Evolutionary conservation across 2,113 vertebrate genomes (phyloP), one percentile per base, ranked within the genome.

Genomic region (Sclerurus mexicanus): DNA sequence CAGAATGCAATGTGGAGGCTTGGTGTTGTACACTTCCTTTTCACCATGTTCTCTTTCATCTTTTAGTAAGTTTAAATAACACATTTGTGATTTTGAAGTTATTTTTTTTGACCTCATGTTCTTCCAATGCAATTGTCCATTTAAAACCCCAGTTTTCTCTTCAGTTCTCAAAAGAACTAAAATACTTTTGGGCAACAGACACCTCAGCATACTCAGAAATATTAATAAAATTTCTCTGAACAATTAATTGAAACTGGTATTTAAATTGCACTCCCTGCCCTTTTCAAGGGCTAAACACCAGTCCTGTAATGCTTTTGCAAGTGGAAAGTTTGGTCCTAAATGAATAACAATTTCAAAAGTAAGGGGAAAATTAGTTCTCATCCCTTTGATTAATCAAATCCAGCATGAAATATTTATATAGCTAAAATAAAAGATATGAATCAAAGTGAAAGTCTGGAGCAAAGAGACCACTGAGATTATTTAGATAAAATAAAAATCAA

Each of bases 401-500:
- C 55, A 56, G 24, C 50, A 83, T 93, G 59, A 96, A 95, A 93
- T 94, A 94, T 92, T 96, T 94, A 91, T 74, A 67, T 9, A 74
- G 88, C 87, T 83, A 92, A 91, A 95, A 91, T 83, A 95, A 95
- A 82, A 90, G 21, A 73, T 85, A 88, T 92, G 23, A 86, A 92
- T 95, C 84, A 96, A 93, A 89, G 50, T 77, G 49, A 79, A 93
- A 53, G 20, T 87, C 79, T 59, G 42, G 60, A 81, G 47, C 52
- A 73, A 90, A 83, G 53, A 94, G 46, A 83, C 28, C 55, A 90
- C 59, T 64, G 60, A 40, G 39, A 79, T 85, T 82, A 87, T 88
- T 93, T 88, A 81, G 46, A 60, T 75, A 85, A 91, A 96, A 95
- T 67, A 91, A 95, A 89, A 96, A 92, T 77, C 52, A 88, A 85